Base-by-base conservation (phyloP, 2,797 vertebrate genomes). In the Denticeps clupeoides region DNA sequence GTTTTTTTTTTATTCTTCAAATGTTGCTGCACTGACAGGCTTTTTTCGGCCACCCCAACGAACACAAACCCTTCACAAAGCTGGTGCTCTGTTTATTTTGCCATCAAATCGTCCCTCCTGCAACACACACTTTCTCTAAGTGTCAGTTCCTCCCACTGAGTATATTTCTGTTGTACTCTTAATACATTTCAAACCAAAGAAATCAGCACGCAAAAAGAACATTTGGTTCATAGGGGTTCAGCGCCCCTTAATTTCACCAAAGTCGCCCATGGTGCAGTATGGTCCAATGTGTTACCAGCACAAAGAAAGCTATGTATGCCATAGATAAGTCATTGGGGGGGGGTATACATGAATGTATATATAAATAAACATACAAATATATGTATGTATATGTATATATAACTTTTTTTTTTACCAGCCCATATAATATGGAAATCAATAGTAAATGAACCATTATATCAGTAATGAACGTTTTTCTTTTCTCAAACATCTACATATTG, bases 191-290 rank as follows among this genome's bases (percentile, higher is more conserved):
- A n/a, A n/a, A n/a, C n/a, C n/a, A n/a, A 29, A 53, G 38, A 42
- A 54, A 28, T 51, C 45, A 62, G 22, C 35, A 19, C 35, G 6
- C 18, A 38, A 19, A 21, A 55, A 56, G 46, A 51, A n/a, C n/a
- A 53, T 35, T 63, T 51, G 58, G 44, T 51, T 58, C 44, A 33
- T 65, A 62, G 62, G 62, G 64, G 59, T 59, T 66, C 52, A 59
- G 56, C n/a, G n/a, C 43, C 59, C 56, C 45, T 47, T 45, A 21
- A 56, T 42, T 59, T 55, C 45, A 52, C 52, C 53, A 46, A 55
- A 51, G 49, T 45, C 49, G 22, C 45, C 27, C 18, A 33, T 45
- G 45, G 33, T 51, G 28, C 49, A 11, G 38, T 52, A 18, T 16
- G 38, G 13, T 41, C 32, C 31, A 28, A 43, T 45, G 46, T 55